Evolutionary conservation across 2,888 invertebrate genomes (phyloP).

Genomic region (Hydrotaea cyrtoneurina): DNA sequence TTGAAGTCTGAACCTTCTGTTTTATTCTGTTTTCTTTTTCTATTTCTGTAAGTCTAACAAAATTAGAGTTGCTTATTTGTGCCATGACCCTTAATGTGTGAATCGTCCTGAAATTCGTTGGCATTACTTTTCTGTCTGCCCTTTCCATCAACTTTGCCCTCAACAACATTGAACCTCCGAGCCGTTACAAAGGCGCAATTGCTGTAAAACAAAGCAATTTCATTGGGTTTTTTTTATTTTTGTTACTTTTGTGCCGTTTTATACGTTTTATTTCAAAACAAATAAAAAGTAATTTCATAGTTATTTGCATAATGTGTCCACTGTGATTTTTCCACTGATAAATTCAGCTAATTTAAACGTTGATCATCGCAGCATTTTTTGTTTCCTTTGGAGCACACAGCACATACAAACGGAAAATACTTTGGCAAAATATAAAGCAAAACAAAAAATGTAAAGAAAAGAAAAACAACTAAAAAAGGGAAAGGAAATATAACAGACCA

Average conservation of each 20-base stretch:
- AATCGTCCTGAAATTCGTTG: background rate
- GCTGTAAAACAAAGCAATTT: conserved; percentile 3
- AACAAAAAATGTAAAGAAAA: background rate
- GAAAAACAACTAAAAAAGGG: background rate
- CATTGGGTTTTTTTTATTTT: background rate
- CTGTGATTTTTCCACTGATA: conserved; percentile 68
- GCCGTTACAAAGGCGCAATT: background rate
- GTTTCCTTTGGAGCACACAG: background rate
- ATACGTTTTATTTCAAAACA: conserved; percentile 49
- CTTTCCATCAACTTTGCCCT: background rate
- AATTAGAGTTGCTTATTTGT: too few relatives aligned
- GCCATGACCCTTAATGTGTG: background rate
- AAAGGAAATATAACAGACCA: conserved; percentile 21
- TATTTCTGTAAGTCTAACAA: too few relatives aligned
- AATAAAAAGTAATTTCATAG: conserved; percentile 77
- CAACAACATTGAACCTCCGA: background rate
- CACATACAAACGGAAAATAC: background rate
- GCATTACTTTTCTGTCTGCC: background rate
- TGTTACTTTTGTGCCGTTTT: background rate
- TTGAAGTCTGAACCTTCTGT: too few relatives aligned
- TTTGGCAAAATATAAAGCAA: too few relatives aligned
- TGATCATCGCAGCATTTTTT: background rate
- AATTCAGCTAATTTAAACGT: conserved; percentile 27
- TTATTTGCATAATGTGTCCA: conserved; percentile 77
- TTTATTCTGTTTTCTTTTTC: too few relatives aligned